Percentiles rank a stretch among this genome's conserved stretches.
Conservation (phyloP, 2,113 vertebrate species). For the Pavo muticus region DNA sequence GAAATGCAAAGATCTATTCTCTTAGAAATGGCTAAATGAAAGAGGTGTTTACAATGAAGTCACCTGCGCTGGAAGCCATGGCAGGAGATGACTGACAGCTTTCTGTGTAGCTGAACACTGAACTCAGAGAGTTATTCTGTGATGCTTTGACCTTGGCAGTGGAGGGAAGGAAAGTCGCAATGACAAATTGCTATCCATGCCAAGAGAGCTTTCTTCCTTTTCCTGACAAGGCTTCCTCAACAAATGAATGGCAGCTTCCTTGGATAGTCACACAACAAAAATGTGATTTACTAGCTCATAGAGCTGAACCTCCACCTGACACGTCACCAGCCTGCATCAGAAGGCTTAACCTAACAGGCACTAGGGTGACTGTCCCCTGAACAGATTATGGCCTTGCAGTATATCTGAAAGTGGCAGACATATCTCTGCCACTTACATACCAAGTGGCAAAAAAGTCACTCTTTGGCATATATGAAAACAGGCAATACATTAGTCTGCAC, state of each 20-base stretch:
- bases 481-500: not conserved
- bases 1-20: not conserved
- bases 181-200: constrained; percentile 76
- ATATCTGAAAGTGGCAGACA: not conserved
- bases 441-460: not conserved
- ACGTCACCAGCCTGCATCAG: constrained; percentile 9
- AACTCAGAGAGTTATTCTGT: constrained; percentile 62
- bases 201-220: constrained; percentile 80
- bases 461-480: not conserved
- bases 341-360: constrained; percentile 29
- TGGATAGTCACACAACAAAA: constrained; percentile 70
- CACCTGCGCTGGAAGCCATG: constrained; percentile 51
- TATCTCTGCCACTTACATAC: not conserved
- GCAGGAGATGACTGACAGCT: constrained; percentile 55
- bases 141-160: constrained; percentile 70
- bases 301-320: constrained; percentile 14
- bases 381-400: not conserved
- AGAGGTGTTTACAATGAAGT: constrained; percentile 33
- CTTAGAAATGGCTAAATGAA: constrained; percentile 11
- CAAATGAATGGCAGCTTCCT: constrained; percentile 79
- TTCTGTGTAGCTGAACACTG: constrained; percentile 48
- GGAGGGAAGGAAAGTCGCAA: constrained; percentile 77
- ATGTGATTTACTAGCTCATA: constrained; percentile 65
- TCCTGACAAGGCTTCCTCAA: constrained; percentile 81
- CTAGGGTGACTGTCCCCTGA: not conserved